Evolutionary conservation across 1,140 invertebrate species (phyloP).

Genomic region (Philaenus spumarius): DNA sequence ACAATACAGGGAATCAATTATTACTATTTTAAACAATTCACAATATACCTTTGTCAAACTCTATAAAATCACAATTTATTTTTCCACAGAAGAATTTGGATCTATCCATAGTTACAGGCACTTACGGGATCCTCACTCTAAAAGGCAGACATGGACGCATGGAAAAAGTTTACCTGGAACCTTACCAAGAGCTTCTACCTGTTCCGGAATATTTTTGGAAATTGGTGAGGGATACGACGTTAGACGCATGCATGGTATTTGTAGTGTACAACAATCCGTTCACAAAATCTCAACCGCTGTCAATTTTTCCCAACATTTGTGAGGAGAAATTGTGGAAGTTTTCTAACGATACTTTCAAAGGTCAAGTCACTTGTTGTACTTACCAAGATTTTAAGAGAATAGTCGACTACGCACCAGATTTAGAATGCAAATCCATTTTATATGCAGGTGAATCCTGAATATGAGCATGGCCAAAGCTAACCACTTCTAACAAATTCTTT

Average conservation of each 20-base stretch:
- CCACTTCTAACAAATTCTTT: too few relatives aligned
- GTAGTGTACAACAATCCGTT: conserved; percentile 6
- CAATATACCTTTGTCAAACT: too few relatives aligned
- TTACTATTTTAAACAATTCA: too few relatives aligned
- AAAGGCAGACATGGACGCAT: background rate
- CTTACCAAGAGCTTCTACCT: background rate
- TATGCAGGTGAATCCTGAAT: too few relatives aligned
- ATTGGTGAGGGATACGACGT: background rate
- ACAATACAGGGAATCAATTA: too few relatives aligned
- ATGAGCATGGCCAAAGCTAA: too few relatives aligned
- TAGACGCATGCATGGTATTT: conserved; percentile 1
- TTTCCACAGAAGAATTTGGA: background rate
- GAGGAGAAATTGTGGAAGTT: background rate
- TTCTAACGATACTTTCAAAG: background rate
- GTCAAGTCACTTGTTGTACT: too few relatives aligned
- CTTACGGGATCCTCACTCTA: background rate
- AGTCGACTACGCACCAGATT: too few relatives aligned
- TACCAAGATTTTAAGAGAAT: too few relatives aligned
- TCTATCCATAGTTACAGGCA: background rate
- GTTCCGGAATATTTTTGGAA: conserved; percentile 6
- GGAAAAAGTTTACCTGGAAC: conserved; percentile 2
- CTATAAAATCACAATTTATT: too few relatives aligned
- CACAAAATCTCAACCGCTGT: background rate
- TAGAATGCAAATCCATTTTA: too few relatives aligned
- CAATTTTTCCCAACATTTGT: conserved; percentile 3